Evolutionary conservation across 2,888 invertebrate genomes (phyloP), one percentile per base, ranked within the genome.

Genomic region (Ferdinandea cuprea): DNA sequence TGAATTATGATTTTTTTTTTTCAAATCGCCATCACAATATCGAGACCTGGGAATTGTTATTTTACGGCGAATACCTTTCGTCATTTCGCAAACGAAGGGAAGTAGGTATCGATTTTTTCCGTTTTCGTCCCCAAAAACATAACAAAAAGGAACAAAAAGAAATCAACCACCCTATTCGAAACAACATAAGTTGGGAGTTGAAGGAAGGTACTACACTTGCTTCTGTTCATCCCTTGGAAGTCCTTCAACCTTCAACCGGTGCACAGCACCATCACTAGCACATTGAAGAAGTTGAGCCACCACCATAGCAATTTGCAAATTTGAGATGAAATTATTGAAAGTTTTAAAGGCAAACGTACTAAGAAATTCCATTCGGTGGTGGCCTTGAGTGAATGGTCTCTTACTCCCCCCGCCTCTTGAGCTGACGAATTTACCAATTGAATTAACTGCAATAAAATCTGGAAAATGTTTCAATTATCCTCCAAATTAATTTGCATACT

Each of bases 21-120:
- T 2, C 58, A 37, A n/a, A n/a, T 19, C 46, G 17, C 59, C 17
- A 58, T n/a, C 52, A 52, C 44, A 15, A n/a, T 11, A 30, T 42
- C 35, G 58, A 58, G 50, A 50, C 50, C 52, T 8, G n/a, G 30
- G 58, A 37, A 30, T 50, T 35, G 58, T 66, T 56, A 65, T 58
- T 58, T 48, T 44, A 37, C 35, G 61, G n/a, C 46, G 9, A 44
- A 37, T 32, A 40, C 50, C 58, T 59, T 40, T 56, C 13, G 50
- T 28, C 28, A 46, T 40, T 66, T 56, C 54, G 46, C 68, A 35
- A 68, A 46, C 44, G 25, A 40, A 61, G 52, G 44, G 63, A 63
- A 50, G 35, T n/a, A n/a, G n/a, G n/a, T 80, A 80, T 80, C 63
- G 76, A 80, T 80, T 80, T 80, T 25, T 73, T 79, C 73, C 61